Evolutionary conservation across 2,888 invertebrate species (phyloP).

Genomic region (Drosophila siamana): DNA sequence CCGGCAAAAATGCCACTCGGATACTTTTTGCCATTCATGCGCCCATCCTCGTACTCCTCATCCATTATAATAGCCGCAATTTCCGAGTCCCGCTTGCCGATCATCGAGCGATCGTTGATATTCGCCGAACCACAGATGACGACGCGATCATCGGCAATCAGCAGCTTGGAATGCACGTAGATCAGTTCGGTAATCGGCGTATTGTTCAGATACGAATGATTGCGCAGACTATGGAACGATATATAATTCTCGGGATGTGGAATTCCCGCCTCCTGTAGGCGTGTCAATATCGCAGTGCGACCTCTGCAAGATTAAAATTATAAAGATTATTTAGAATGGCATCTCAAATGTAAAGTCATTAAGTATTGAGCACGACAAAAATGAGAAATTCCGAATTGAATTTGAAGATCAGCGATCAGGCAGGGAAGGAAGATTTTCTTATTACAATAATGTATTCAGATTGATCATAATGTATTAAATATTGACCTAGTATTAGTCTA

Average conservation of each 20-base stretch:
- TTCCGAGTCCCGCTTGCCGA: conserved; percentile 97
- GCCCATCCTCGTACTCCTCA: conserved; percentile 91
- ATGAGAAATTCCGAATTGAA: too few relatives aligned
- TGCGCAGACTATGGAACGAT: conserved; percentile 95
- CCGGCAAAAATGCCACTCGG: conserved; percentile 95
- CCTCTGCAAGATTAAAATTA: conserved; percentile 91
- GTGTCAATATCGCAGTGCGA: conserved; percentile 92
- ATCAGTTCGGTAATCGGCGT: conserved; percentile 96
- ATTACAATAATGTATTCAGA: too few relatives aligned
- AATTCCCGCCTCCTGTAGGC: conserved; percentile 92
- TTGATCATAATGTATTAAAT: too few relatives aligned
- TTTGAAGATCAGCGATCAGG: too few relatives aligned
- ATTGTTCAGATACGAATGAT: conserved; percentile 91
- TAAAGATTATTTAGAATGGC: too few relatives aligned
- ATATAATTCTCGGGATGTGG: conserved; percentile 94
- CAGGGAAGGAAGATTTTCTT: too few relatives aligned
- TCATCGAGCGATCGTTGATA: conserved; percentile 97
- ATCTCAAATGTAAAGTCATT: too few relatives aligned
- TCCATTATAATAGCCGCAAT: conserved; percentile 95
- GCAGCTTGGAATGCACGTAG: conserved; percentile 98
- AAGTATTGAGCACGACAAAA: too few relatives aligned
- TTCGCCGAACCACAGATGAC: conserved; percentile 99
- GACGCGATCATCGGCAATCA: conserved; percentile 96
- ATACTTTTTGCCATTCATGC: conserved; percentile 93
- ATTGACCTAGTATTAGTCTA: too few relatives aligned